Base-by-base conservation (phyloP, 2,888 invertebrate genomes). In the Caenorhabditis parvicauda region DNA sequence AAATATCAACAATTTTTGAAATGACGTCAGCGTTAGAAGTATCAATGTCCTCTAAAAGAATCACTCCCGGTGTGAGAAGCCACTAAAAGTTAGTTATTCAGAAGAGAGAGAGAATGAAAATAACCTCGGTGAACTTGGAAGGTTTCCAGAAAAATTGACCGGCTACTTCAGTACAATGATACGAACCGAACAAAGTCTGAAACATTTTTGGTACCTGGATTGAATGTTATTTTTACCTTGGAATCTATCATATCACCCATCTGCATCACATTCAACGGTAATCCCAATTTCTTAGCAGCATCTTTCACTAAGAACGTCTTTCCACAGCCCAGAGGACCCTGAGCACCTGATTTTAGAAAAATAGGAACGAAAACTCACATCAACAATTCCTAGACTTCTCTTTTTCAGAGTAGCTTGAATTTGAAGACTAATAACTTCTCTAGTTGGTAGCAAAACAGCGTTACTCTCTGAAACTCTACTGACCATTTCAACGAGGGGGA, bases 111-210 rank as follows among this genome's bases (percentile, higher is more conserved):
- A 38, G n/a, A n/a, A n/a, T n/a, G n/a, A n/a, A n/a, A n/a, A n/a
- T 25, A 32, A 72, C 74, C 62, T 73, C 59, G 2, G 73, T 52
- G 48, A 78, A 76, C 3, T 54, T 55, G n/a, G 75, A 75, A 12
- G 94, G 89, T 72, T 90, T 87, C 96, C 96, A 98, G 21, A 92
- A 84, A 84, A 98, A 98, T 83, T 98, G 92, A 14, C 98, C 98
- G 0, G 95, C 95, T 46, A 94, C 87, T 81, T 95, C 94, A 0
- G 96, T 94, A 81, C 95, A 96, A 69, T 90, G 87, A 82, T 93
- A 93, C 0, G 89, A 88, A 0, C 98, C 98, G 7, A 98, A 84
- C 50, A 99, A 83, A 87, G 92, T 82, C 84, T 85, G 73, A 49
- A 76, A 64, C 42, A 32, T 27, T 37, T 32, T 39, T 57, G 37